Percentiles rank a stretch among this genome's conserved stretches.
phyloP scores from a whole-genome alignment of 2,113 vertebrate species.

The Peromyscus polionotus region DNA sequence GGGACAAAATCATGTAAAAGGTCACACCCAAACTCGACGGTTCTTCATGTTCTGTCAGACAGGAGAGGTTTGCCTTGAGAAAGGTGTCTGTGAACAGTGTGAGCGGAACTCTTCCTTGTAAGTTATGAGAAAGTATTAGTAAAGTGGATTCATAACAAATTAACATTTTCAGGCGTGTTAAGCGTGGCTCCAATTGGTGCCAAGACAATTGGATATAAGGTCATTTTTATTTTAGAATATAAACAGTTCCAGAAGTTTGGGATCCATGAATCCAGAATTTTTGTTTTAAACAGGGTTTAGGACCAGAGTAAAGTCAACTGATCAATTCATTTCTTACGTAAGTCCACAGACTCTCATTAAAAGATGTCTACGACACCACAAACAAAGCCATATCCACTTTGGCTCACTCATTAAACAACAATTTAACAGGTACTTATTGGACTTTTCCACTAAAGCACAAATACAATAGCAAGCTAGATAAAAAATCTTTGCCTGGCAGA shows the following conservation, averaged over 20 bases:
- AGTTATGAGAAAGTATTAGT: background rate
- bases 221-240: background rate
- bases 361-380: background rate
- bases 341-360: background rate
- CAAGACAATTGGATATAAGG: slow-evolving; percentile 27
- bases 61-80: background rate
- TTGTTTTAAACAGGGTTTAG: background rate
- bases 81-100: background rate
- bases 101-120: slow-evolving; percentile 18
- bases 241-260: slow-evolving; percentile 1
- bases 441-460: background rate
- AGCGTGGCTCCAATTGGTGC: background rate
- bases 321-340: background rate
- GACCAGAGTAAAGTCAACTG: background rate
- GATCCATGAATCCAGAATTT: background rate
- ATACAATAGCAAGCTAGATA: background rate
- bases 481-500: background rate
- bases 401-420: background rate
- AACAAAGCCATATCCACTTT: background rate
- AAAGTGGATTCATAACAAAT: background rate
- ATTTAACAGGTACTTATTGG: background rate
- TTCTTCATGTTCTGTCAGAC: background rate
- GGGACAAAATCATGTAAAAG: slow-evolving; percentile 60
- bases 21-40: background rate
- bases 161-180: background rate